These are phyloP conservation scores for Brachyhypopomus gauderio DNA, from an alignment of 2,113 vertebrate species.

Conservation along the genomic window DNA sequence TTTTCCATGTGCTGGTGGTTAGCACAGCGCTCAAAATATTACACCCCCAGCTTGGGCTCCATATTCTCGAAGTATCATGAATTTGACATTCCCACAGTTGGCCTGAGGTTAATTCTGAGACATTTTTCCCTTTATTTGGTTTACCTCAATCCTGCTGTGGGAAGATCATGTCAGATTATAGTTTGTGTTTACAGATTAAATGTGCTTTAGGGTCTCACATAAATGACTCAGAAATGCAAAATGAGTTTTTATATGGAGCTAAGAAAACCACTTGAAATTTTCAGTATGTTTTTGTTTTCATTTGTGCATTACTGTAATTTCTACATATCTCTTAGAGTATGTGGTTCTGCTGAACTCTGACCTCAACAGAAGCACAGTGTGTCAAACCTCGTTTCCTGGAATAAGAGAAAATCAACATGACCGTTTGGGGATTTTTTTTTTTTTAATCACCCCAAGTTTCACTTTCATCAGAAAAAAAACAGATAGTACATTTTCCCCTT, in stretches of 20 bases:
- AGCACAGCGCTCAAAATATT: conserved; percentile 14
- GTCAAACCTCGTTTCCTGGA: conserved; percentile 72
- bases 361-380: conserved; percentile 18
- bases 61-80: background rate
- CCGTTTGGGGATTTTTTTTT: conserved; percentile 70
- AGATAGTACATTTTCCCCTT: conserved; percentile 64
- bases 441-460: conserved; percentile 69
- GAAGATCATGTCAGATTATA: background rate
- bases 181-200: no score
- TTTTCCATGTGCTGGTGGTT: conserved; percentile 12
- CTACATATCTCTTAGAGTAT: background rate
- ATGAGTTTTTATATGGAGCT: background rate
- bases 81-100: background rate
- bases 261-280: background rate
- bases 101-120: no score
- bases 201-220: no score
- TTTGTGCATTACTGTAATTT: background rate
- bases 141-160: background rate
- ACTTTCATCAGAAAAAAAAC: conserved; percentile 70
- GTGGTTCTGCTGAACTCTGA: conserved; percentile 11
- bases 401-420: conserved; percentile 65
- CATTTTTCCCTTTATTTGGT: background rate
- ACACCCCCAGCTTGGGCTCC: background rate
- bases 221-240: no score
- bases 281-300: no score